Percentiles rank a stretch among this genome's conserved stretches.
Evolutionary conservation across 2,113 vertebrate species (phyloP).

Genomic region (Oxyura jamaicensis): DNA sequence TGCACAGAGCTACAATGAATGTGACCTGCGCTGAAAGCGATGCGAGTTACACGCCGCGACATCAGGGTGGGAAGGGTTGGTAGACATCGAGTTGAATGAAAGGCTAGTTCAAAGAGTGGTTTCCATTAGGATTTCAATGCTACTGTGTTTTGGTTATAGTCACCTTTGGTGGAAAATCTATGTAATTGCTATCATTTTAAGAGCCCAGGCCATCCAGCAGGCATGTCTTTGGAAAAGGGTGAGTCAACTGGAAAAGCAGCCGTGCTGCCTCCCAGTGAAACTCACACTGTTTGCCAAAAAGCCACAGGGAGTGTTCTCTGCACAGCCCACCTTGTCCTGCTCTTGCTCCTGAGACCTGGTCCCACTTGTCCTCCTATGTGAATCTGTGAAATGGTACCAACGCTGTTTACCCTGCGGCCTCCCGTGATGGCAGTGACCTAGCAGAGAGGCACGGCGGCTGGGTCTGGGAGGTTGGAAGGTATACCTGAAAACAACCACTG

Average conservation of each 20-base stretch:
- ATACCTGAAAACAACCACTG: neutral
- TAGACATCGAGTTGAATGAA: neutral
- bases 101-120: neutral
- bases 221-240: neutral
- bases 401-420: neutral
- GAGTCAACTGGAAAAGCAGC: neutral
- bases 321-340: accelerated
- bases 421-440: neutral
- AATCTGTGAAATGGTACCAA: neutral
- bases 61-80: neutral
- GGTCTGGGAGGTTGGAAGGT: neutral
- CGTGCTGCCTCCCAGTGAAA: neutral
- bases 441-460: neutral
- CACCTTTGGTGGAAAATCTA: neutral
- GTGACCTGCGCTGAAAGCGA: neutral
- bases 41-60: neutral
- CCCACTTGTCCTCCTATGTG: neutral
- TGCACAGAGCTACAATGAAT: neutral
- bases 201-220: neutral
- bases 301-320: neutral
- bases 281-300: neutral
- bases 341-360: neutral
- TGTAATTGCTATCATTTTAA: neutral
- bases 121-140: neutral
- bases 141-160: neutral